Conservation (phyloP, 2,888 invertebrate species). For the Thumatha senex region DNA sequence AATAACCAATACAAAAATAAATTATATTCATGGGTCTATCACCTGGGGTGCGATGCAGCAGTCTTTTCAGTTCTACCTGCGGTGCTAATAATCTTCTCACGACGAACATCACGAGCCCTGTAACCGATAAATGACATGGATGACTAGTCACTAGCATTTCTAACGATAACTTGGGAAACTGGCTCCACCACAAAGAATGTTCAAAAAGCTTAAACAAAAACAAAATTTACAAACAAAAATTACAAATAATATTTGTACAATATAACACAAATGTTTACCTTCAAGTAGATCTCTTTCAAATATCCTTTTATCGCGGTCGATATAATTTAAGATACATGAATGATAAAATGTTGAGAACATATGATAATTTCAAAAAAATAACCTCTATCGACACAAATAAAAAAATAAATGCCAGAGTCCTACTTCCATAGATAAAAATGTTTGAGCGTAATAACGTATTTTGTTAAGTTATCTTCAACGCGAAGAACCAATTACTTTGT, state of each 20-base stretch:
- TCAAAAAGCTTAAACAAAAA: slow-evolving; percentile 27
- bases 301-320: slow-evolving; percentile 26
- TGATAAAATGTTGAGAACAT: no score
- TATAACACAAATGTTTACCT: slow-evolving; percentile 15
- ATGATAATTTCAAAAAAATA: no score
- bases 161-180: slow-evolving; percentile 9
- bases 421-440: slow-evolving; percentile 19
- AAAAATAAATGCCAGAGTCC: slow-evolving; percentile 24
- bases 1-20: no score
- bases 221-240: slow-evolving; percentile 24
- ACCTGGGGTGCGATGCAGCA: slow-evolving; percentile 31
- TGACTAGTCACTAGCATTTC: slow-evolving; percentile 7
- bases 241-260: slow-evolving; percentile 17
- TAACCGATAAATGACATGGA: slow-evolving; percentile 42
- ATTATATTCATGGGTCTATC: neutral
- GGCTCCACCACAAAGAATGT: slow-evolving; percentile 18
- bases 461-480: slow-evolving; percentile 56
- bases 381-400: slow-evolving; percentile 14
- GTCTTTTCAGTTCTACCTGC: slow-evolving; percentile 51
- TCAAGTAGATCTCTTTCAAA: slow-evolving; percentile 14
- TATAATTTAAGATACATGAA: neutral
- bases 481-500: slow-evolving; percentile 67
- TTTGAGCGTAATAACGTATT: slow-evolving; percentile 39
- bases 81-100: slow-evolving; percentile 48
- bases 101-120: slow-evolving; percentile 64